Base-by-base conservation (phyloP, 2,888 invertebrate species). In the Crocallis elinguaria region DNA sequence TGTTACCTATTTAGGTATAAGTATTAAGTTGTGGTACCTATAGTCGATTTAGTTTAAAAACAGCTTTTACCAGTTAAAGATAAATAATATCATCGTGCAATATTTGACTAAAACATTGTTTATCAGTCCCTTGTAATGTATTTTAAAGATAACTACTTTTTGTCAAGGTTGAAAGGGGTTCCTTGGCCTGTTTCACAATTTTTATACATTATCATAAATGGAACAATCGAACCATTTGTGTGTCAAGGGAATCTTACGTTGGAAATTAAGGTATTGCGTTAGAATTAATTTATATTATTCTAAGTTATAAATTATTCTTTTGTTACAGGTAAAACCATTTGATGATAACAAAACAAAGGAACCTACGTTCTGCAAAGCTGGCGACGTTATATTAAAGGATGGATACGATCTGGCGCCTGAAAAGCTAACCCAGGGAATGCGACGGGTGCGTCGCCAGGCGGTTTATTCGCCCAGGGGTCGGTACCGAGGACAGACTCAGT, bases 401-500 rank as follows among this genome's bases (percentile, higher is more conserved):
- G 45, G 42, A 3, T 8, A 48, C 13, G 37, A 60, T 35, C 35
- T 38, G 12, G 21, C 19, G 19, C 39, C 35, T 2, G 49, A 45
- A 14, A 41, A 59, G 2, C 35, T 41, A 12, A 46, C 66, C 11
- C 52, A 51, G 21, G 52, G 36, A n/a, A 41, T 49, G 6, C 43
- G 57, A 11, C 70, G 87, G 56, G 54, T 64, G 25, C 79, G 84
- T 6, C 76, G 88, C n/a, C 76, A 84, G 52, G 57, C 69, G 0
- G 64, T 59, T 1, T 72, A 69, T 43, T 56, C 62, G 0, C 75
- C 75, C 0, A 69, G 92, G 33, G 93, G 93, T 14, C 86, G 93
- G 14, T 94, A 92, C 67, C 87, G 95, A 41, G 96, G 96, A 1
- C 97, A 97, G 81, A 96, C 96, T 0, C 97, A 97, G 77, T 96